phyloP scores from a whole-genome alignment of 2,888 invertebrate genomes.

The Oscheius sp. region DNA sequence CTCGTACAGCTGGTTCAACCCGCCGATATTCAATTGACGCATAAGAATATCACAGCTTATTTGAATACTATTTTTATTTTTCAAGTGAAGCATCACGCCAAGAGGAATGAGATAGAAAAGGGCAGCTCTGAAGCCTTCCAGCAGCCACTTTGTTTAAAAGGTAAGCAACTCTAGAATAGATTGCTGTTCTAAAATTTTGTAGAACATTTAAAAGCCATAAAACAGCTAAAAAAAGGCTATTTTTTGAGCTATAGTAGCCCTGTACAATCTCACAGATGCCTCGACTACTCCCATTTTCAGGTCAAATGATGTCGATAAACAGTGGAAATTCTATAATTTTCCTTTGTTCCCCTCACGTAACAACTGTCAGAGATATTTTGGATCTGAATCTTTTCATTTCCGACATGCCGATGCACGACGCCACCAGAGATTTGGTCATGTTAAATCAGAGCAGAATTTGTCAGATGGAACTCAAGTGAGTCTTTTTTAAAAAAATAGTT shows the following conservation, averaged over 20 bases:
- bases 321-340: constrained; percentile 63
- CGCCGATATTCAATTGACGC: constrained; percentile 63
- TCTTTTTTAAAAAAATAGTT: neutral
- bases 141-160: constrained; percentile 54
- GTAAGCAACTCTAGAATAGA: constrained; percentile 10
- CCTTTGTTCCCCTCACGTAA: constrained; percentile 65
- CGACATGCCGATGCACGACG: constrained; percentile 69
- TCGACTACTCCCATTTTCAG: constrained; percentile 31
- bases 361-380: constrained; percentile 61
- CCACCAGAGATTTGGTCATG: constrained; percentile 66
- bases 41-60: constrained; percentile 62
- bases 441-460: constrained; percentile 66
- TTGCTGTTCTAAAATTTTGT: too few species aligned
- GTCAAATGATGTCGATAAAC: constrained; percentile 63
- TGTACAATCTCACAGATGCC: neutral
- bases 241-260: neutral
- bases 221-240: neutral
- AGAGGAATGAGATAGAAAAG: constrained; percentile 52
- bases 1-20: constrained; percentile 63
- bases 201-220: neutral
- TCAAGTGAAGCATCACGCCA: constrained; percentile 57
- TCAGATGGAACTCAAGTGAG: constrained; percentile 66
- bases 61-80: constrained; percentile 66
- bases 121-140: constrained; percentile 44
- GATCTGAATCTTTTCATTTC: constrained; percentile 63